Evolutionary conservation across 2,888 invertebrate genomes (phyloP), one percentile per base, ranked within the genome.

Genomic region (Panzeria rudis): DNA sequence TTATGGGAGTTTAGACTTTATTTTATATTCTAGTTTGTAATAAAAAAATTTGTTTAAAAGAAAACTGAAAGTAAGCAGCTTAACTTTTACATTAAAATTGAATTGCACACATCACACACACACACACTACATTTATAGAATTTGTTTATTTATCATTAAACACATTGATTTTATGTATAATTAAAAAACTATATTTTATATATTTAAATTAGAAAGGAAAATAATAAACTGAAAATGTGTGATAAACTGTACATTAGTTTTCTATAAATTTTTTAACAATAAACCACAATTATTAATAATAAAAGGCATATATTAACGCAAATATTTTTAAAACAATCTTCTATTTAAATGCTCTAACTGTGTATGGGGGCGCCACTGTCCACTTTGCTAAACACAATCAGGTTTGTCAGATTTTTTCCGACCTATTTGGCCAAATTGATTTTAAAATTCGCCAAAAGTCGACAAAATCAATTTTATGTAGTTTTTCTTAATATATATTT

Each of bases 31-130:
- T 61, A 20, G 23, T 25, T 8, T 47, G 9, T 1, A 38, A 38
- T 23, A 62, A 25, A 13, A 5, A 41, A 41, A 41, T 6, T 20
- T 13, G 0, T 13, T 7, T 29, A 41, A 44, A 64, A 41, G 20
- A 13, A 79, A 71, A 64, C 32, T 64, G 11, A 71, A 62, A 71
- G 11, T 79, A 71, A 79, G 62, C 62, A 61, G 78, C 78, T 79
- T 71, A 62, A 54, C 25, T 79, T 72, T 71, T 47, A 23, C 13
- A 72, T 9, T 64, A 4, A 32, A 79, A 79, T 32, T 54, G 52
- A 54, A 79, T 23, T 44, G 29, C 5, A 47, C 13, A 38, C 35
- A 25, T 25, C 35, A 68, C n/a, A 25, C 29, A 50, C 32, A 59
- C n/a, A 47, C 32, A 35, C 17, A 7, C 17, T 11, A 25, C 44